Evolutionary conservation across 1,140 invertebrate genomes (phyloP).

Genomic region (Diplogasteroides magnus): DNA sequence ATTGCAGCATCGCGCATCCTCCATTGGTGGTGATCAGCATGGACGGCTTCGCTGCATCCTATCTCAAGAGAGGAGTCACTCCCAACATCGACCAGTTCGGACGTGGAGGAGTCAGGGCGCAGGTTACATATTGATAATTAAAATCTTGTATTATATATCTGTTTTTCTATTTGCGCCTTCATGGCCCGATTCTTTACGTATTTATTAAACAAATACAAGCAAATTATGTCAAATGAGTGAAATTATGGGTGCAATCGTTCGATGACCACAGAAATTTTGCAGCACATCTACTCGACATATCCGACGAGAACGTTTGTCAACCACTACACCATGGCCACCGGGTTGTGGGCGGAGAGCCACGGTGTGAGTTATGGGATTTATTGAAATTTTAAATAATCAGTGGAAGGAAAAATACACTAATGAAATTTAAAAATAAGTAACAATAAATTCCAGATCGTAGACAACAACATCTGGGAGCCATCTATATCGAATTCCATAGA

Average conservation of each 20-base stretch:
- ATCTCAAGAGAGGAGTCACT: neutral
- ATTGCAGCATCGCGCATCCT: conserved; percentile 64
- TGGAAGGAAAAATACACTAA: too few species aligned
- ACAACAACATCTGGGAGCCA: neutral
- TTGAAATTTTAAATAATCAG: too few species aligned
- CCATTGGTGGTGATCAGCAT: conserved; percentile 17
- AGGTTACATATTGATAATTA: neutral
- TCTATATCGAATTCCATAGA: neutral
- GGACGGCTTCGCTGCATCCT: conserved; percentile 16
- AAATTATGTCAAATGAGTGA: too few species aligned
- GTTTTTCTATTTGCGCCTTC: too few species aligned
- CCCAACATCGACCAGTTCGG: neutral
- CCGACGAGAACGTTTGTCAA: neutral
- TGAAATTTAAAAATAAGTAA: too few species aligned
- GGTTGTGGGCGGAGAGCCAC: neutral
- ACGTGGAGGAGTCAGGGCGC: neutral
- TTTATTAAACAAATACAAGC: too few species aligned
- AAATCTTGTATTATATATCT: too few species aligned
- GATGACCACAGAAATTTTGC: neutral
- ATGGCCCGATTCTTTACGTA: too few species aligned
- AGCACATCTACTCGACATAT: conserved; percentile 9
- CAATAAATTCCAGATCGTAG: neutral
- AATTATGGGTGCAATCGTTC: neutral
- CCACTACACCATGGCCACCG: neutral
- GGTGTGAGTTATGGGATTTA: neutral